These are phyloP conservation scores for Phengaris arion DNA, from an alignment of 2,888 invertebrate species.

Conservation along the genomic window DNA sequence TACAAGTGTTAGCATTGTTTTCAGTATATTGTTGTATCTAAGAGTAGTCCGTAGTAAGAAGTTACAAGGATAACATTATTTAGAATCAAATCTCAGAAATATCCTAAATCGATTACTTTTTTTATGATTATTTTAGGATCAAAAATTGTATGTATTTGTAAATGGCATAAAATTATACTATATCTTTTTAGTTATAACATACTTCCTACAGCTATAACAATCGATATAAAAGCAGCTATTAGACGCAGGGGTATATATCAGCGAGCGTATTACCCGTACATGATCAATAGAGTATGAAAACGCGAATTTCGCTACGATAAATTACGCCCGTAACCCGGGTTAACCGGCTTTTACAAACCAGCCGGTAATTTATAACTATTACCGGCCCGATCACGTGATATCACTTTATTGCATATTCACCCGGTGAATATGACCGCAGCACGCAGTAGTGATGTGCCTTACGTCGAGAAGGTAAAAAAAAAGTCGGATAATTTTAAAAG, in stretches of 20 bases:
- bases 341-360: slow-evolving; percentile 80
- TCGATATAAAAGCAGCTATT: slow-evolving; percentile 9
- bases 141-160: no score
- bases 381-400: slow-evolving; percentile 77
- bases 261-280: slow-evolving; percentile 44
- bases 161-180: no score
- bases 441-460: slow-evolving; percentile 39
- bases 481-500: no score
- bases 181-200: no score
- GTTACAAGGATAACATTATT: no score
- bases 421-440: slow-evolving; percentile 72
- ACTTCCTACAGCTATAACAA: neutral
- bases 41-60: neutral
- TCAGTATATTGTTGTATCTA: neutral
- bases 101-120: no score
- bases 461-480: neutral
- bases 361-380: slow-evolving; percentile 79
- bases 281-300: slow-evolving; percentile 65
- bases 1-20: neutral
- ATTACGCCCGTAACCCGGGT: slow-evolving; percentile 79
- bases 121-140: no score
- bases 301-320: slow-evolving; percentile 76
- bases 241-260: slow-evolving; percentile 32
- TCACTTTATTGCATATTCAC: slow-evolving; percentile 77
- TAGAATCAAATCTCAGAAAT: no score